A percentile compares a stretch with the other conserved stretches of the same genome.
Evolutionary conservation across 2,797 vertebrate species (phyloP).

Genomic region (Botia kubotai): DNA sequence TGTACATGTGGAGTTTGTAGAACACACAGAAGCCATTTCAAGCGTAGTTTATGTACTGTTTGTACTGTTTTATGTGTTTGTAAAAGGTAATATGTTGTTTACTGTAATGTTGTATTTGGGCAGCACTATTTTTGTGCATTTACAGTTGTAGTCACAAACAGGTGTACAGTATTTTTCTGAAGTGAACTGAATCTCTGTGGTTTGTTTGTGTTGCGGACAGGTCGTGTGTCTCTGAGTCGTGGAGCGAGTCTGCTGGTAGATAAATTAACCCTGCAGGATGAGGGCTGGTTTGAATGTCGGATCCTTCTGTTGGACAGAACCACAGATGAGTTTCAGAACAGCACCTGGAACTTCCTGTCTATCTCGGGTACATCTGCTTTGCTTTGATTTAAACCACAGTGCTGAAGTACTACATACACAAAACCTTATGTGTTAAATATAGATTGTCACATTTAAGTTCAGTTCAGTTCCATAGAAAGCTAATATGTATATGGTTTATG

Average conservation of each 20-base stretch:
- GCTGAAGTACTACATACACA: too few relatives aligned
- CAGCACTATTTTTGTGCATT: slow-evolving; percentile 43
- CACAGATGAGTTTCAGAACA: slow-evolving; percentile 90
- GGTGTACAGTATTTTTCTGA: neutral
- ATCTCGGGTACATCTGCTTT: slow-evolving; percentile 84
- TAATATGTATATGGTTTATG: neutral
- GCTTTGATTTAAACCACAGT: slow-evolving; percentile 23
- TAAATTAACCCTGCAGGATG: slow-evolving; percentile 86
- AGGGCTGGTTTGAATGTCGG: slow-evolving; percentile 97
- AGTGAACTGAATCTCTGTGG: neutral
- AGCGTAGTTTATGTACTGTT: too few relatives aligned
- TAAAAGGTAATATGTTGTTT: too few relatives aligned
- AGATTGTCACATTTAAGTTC: too few relatives aligned
- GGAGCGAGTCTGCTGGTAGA: slow-evolving; percentile 90
- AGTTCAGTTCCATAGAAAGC: neutral
- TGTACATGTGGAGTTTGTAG: too few relatives aligned
- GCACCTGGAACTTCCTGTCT: slow-evolving; percentile 95
- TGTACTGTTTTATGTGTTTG: slow-evolving; percentile 33
- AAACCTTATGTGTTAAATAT: too few relatives aligned
- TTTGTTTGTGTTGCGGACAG: slow-evolving; percentile 72
- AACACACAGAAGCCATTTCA: too few relatives aligned
- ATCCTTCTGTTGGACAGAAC: slow-evolving; percentile 90
- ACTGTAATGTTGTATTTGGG: slow-evolving; percentile 30
- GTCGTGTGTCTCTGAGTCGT: slow-evolving; percentile 85
- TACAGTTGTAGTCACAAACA: slow-evolving; percentile 49